A percentile compares a stretch with the other conserved stretches of the same genome.
Evolutionary conservation across 2,113 vertebrate species (phyloP).

Genomic region (Tetraodon nigroviridis): DNA sequence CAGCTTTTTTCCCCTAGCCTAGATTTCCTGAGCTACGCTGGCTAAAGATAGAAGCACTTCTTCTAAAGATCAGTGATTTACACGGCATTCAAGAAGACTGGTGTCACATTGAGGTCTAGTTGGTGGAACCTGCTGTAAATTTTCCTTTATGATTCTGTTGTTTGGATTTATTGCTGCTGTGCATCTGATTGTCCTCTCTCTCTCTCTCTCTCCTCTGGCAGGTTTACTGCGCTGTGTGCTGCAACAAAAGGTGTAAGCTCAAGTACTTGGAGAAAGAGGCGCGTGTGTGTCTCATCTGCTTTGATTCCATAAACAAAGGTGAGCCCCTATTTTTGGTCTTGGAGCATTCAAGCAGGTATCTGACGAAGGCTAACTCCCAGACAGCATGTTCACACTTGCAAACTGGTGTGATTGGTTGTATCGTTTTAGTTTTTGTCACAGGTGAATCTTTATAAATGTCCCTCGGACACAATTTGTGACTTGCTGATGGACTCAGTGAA

Average conservation of each 20-base stretch:
- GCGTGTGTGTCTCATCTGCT: conserved; percentile 89
- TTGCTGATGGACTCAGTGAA: no score
- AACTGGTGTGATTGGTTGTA: no score
- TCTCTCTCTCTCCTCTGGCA: conserved; percentile 51
- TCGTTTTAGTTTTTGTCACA: no score
- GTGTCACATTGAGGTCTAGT: neutral
- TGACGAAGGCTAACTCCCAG: neutral
- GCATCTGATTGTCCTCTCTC: neutral
- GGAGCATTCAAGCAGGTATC: neutral
- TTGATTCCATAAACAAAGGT: conserved; percentile 86
- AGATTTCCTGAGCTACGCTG: conserved; percentile 7
- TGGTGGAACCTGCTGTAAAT: neutral
- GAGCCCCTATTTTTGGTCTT: conserved; percentile 44
- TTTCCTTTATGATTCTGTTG: no score
- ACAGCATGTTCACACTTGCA: neutral
- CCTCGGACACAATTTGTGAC: no score
- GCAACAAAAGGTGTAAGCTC: conserved; percentile 88
- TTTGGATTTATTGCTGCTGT: neutral
- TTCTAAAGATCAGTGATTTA: neutral
- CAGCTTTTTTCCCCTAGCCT: conserved; percentile 46
- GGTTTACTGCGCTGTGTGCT: conserved; percentile 92
- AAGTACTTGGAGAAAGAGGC: conserved; percentile 95
- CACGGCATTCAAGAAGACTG: neutral
- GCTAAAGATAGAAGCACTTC: neutral
- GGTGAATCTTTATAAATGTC: no score